phyloP scores from a whole-genome alignment of 2,888 invertebrate genomes.

The Latrodectus hesperus region DNA sequence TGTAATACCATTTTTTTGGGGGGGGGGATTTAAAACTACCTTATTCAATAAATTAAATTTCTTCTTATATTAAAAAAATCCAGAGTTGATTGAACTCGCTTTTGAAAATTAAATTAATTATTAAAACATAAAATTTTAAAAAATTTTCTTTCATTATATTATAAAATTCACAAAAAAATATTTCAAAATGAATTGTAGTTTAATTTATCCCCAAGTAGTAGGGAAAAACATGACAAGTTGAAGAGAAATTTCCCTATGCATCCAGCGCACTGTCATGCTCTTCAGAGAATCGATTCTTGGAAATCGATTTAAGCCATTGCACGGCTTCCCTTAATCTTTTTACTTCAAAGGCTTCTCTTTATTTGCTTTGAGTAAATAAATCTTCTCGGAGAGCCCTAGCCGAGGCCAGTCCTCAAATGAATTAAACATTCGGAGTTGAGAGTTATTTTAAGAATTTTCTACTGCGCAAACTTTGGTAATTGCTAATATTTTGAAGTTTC shows the following conservation, averaged over 20 bases:
- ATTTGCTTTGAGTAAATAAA: not conserved
- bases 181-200: not conserved
- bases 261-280: not conserved
- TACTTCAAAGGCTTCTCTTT: conserved; percentile 28
- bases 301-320: conserved; percentile 28
- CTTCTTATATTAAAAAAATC: too few species aligned
- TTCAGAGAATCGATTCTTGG: not conserved
- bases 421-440: not conserved
- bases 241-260: not conserved
- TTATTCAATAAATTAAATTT: too few species aligned
- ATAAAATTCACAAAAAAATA: not conserved
- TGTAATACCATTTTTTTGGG: too few species aligned
- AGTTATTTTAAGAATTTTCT: not conserved
- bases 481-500: not conserved
- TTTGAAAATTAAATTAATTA: too few species aligned
- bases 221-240: not conserved
- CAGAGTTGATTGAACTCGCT: too few species aligned
- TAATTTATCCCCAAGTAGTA: not conserved
- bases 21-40: too few species aligned
- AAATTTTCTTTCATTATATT: not conserved
- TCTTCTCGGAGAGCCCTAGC: not conserved
- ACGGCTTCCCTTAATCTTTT: conserved; percentile 30
- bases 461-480: not conserved
- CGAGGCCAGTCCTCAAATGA: not conserved
- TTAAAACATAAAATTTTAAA: too few species aligned